A percentile compares a stretch with the other conserved stretches of the same genome.
phyloP scores from a whole-genome alignment of 1,140 invertebrate genomes.

The Bombus turneri region DNA sequence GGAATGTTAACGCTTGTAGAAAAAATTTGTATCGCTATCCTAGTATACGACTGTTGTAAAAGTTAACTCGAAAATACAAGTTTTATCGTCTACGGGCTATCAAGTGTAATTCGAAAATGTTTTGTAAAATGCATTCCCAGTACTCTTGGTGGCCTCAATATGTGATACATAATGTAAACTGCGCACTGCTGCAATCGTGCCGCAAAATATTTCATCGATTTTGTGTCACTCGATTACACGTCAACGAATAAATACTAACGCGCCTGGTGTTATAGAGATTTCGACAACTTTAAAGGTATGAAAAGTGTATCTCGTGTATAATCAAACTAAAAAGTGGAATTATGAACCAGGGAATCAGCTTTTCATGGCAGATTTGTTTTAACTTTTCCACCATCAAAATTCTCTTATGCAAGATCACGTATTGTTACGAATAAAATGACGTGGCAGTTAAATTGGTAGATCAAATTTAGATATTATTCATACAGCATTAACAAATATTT shows the following conservation, averaged over 20 bases:
- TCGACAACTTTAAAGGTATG: neutral
- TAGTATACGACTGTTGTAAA: neutral
- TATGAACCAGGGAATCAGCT: too few relatives aligned
- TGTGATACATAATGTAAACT: neutral
- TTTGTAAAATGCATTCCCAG: neutral
- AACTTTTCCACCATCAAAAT: neutral
- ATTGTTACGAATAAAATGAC: neutral
- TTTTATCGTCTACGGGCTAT: neutral
- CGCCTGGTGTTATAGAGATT: neutral
- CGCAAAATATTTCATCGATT: neutral
- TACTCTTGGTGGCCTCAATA: neutral
- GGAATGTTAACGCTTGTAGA: neutral
- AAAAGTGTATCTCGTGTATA: neutral
- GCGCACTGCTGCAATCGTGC: neutral
- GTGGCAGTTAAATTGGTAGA: neutral
- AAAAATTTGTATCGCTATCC: neutral
- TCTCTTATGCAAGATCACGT: neutral
- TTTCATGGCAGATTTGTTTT: neutral
- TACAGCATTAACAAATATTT: neutral
- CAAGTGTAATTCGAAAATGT: neutral
- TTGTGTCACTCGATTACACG: neutral
- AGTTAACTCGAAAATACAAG: neutral
- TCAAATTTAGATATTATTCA: too few relatives aligned
- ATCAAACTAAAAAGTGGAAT: neutral
- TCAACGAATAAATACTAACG: neutral